Evolutionary conservation across 2,113 vertebrate genomes (phyloP).

Genomic region (Actenoides lindsayi): DNA sequence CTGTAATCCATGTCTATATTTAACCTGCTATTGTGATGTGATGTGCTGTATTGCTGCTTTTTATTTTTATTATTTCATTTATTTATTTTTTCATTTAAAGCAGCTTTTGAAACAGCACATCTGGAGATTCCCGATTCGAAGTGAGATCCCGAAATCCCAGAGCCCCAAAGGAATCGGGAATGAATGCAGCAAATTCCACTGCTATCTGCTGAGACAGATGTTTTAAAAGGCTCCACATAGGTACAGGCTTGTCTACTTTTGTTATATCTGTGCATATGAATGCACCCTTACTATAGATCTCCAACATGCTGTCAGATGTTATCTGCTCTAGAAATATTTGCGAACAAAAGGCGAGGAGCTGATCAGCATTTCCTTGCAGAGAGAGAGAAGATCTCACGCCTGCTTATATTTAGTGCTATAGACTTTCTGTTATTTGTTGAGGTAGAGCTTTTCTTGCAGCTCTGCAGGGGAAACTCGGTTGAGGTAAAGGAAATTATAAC

Average conservation of each 20-base stretch:
- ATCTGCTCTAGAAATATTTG: background rate
- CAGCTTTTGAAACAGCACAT: conserved; percentile 22
- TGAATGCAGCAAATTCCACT: background rate
- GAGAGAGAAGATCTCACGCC: background rate
- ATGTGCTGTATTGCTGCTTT: background rate
- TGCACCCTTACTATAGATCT: background rate
- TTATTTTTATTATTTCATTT: background rate
- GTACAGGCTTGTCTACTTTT: background rate
- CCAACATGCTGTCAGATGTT: background rate
- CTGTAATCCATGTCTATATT: conserved; percentile 80
- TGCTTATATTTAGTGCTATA: background rate
- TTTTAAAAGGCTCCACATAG: background rate
- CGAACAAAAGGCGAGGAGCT: background rate
- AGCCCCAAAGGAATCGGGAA: background rate
- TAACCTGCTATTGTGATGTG: conserved; percentile 68
- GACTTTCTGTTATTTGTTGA: background rate
- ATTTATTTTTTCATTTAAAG: background rate
- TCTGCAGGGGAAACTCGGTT: background rate
- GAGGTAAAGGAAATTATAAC: background rate
- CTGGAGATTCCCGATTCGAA: background rate
- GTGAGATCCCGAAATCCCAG: conserved; percentile 19
- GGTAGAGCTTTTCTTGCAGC: background rate
- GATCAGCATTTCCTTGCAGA: background rate
- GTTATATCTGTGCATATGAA: background rate
- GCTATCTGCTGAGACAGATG: background rate